Percentiles rank a stretch among this genome's conserved stretches.
Evolutionary conservation across 2,113 vertebrate genomes (phyloP).

Genomic region (Chrysochloris asiatica): DNA sequence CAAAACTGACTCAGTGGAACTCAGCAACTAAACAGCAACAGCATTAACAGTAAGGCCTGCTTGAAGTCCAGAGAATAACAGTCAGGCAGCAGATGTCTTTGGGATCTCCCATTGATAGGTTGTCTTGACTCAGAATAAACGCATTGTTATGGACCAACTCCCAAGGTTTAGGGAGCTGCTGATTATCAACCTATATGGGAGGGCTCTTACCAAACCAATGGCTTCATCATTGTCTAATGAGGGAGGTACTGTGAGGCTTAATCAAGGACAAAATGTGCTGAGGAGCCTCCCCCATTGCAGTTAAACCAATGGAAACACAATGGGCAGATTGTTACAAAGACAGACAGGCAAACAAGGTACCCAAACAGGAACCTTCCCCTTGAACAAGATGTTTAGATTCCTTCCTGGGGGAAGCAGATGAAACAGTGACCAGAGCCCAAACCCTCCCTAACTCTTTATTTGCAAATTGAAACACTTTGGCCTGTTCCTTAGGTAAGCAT

Average conservation of each 20-base stretch:
- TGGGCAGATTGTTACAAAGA: neutral
- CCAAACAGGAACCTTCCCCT: neutral
- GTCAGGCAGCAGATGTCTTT: neutral
- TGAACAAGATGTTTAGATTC: neutral
- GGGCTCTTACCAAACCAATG: neutral
- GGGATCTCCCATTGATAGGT: neutral
- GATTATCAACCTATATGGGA: neutral
- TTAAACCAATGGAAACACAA: neutral
- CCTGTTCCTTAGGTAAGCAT: neutral
- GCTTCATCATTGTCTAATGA: neutral
- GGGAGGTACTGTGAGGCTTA: neutral
- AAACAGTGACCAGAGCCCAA: neutral
- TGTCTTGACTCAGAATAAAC: neutral
- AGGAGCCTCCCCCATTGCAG: neutral
- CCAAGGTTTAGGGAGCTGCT: neutral
- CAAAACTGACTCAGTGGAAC: too few relatives aligned
- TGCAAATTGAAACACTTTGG: neutral
- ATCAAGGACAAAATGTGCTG: neutral
- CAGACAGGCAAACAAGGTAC: rapidly evolving
- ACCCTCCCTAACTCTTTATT: neutral
- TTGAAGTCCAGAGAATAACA: neutral
- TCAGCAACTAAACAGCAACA: neutral
- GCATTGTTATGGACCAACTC: neutral
- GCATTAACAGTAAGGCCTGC: neutral
- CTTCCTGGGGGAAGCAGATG: conserved; percentile 39